A percentile compares a stretch with the other conserved stretches of the same genome.
Conservation (phyloP, 2,888 invertebrate species). For the Hirtodrosophila histrioides region DNA sequence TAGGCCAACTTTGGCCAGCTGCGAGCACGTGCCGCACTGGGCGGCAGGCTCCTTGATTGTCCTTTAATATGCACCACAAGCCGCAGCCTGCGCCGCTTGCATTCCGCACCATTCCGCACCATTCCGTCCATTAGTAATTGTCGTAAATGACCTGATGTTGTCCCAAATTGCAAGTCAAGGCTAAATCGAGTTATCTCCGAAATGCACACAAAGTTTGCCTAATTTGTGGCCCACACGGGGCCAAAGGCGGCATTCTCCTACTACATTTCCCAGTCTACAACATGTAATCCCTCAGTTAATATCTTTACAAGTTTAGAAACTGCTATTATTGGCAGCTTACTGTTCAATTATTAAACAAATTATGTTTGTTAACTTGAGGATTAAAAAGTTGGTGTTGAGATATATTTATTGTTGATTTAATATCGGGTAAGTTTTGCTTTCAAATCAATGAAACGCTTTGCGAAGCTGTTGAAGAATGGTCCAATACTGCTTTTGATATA, state of each 20-base stretch:
- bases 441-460: no score
- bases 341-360: no score
- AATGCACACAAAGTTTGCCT: conserved; percentile 6
- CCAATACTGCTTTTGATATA: no score
- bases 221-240: conserved; percentile 9
- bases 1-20: conserved; percentile 28
- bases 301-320: no score
- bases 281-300: no score
- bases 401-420: no score
- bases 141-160: conserved; percentile 41
- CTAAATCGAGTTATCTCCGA: conserved; percentile 15
- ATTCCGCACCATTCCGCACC: conserved; percentile 32
- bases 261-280: no score
- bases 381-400: no score
- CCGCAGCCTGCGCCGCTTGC: conserved; percentile 25
- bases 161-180: conserved; percentile 27
- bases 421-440: no score
- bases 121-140: conserved; percentile 32
- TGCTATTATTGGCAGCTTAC: no score
- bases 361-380: no score
- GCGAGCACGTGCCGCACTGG: conserved; percentile 43
- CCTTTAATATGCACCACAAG: conserved; percentile 53
- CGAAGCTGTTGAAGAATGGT: no score
- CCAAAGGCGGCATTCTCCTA: conserved; percentile 4
- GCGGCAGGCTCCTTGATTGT: conserved; percentile 30